Evolutionary conservation across 2,888 invertebrate species (phyloP), one percentile per base, ranked within the genome.

Genomic region (Scaptomyza tumidula): DNA sequence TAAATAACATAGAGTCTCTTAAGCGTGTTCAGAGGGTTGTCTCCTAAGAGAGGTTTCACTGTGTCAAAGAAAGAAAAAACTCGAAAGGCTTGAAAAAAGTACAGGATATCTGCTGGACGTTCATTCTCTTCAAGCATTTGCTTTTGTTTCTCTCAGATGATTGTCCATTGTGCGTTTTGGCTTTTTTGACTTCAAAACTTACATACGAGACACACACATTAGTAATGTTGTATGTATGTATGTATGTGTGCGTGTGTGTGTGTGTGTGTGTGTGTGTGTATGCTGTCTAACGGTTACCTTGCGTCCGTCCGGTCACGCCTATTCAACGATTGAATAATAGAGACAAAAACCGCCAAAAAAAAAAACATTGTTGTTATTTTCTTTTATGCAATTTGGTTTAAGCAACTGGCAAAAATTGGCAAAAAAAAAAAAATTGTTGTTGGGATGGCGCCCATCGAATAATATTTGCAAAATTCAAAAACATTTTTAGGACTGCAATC

Each of bases 251-350:
- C 2, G 19, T 19, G 19, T 19, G 19, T 19, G 2, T 19, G 2
- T 44, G 44, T 45, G 44, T 13, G 1, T 6, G n/a, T 29, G n/a
- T 9, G 7, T 24, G 7, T 29, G 14, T 46, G 11, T 16, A 29
- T 29, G 45, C 27, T 14, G 29, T 29, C 46, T 46, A 9, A 29
- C 29, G 19, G 27, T 14, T 27, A 13, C 39, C 29, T 29, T 6
- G 29, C 37, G 55, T 31, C 56, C 24, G 62, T 56, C 52, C 60
- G 63, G 60, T 58, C 63, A 77, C 75, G 74, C 78, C 78, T 53
- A 65, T 62, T 60, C 57, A 61, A 60, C 80, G 64, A 77, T 79
- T 79, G 77, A 64, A 79, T 73, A 79, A 80, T 66, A 50, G 31
- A 71, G 57, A 65, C 62, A 71, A 67, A 46, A 14, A 31, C 11